Evolutionary conservation across 2,797 vertebrate genomes (phyloP), one percentile per base, ranked within the genome.

Genomic region (Sebastes dallii): DNA sequence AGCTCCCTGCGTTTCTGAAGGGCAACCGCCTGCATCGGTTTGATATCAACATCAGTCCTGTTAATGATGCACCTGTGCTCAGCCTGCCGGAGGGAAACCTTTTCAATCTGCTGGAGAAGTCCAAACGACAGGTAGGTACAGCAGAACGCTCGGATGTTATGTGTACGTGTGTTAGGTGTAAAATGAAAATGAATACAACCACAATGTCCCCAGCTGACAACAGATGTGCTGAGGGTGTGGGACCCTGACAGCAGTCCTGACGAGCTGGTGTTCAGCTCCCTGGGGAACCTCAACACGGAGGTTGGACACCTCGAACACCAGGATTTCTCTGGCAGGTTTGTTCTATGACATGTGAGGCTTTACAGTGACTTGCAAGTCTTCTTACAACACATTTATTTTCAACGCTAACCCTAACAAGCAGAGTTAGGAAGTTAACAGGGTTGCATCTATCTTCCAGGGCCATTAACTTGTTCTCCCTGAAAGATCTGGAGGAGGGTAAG

Each of bases 21-120:
- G 92, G 58, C 5, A 95, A 90, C 52, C 88, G 90, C 42, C 90
- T 95, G n/a, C 89, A 97, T 70, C 77, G 94, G 11, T 96, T 98
- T 75, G 93, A 94, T 67, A 95, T 99, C 88, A 95, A 66, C 50
- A 88, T 98, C 75, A 95, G 79, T 39, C 96, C 97, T 16, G 94
- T 96, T 61, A 99, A 98, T 34, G 97, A 98, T 76, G 94, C 96
- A 0, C 98, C 97, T 1, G 95, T 96, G 77, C 95, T 99, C 56
- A 94, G 88, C 64, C 95, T 99, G 62, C 96, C 96, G 0, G 83
- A 95, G 75, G 98, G 97, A 80, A 97, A 96, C 80, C 81, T 97
- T 78, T 95, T 99, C 22, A 88, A 94, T 36, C 18, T 98, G 3
- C 67, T 96, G n/a, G 96, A 97, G 89, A 95, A 96, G 39, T 96